phyloP scores from a whole-genome alignment of 92 coral and sea anemone species.

The Pocillopora meandrina region DNA sequence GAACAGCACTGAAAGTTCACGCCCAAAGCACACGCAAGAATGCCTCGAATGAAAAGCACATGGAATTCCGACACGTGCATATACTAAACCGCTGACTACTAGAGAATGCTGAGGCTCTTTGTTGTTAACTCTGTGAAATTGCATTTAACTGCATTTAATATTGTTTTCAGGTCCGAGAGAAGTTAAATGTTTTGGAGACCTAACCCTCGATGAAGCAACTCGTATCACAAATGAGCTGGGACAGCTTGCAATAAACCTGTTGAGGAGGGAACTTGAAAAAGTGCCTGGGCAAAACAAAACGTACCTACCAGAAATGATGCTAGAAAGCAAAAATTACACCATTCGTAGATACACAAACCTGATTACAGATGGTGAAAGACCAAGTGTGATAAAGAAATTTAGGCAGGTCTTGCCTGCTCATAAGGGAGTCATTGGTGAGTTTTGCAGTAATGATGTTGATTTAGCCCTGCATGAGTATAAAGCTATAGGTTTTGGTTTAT shows the following conservation, averaged over 20 bases:
- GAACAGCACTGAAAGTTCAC: too few species aligned
- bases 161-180: neutral
- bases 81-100: too few species aligned
- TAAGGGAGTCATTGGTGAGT: constrained; percentile 43
- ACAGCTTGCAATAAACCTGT: neutral
- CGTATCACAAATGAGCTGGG: neutral
- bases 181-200: constrained; percentile 31
- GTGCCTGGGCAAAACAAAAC: neutral
- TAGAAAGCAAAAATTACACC: neutral
- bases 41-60: too few species aligned
- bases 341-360: constrained; percentile 59
- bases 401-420: constrained; percentile 43
- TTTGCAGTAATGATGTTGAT: too few species aligned
- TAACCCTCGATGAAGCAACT: neutral
- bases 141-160: neutral
- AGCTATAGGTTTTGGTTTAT: too few species aligned
- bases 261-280: neutral
- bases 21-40: too few species aligned
- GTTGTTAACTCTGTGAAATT: neutral
- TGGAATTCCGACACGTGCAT: too few species aligned
- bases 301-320: neutral
- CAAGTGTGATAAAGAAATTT: constrained; percentile 30
- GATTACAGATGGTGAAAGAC: constrained; percentile 17
- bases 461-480: too few species aligned
- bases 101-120: neutral